Evolutionary conservation across 2,888 invertebrate genomes (phyloP).

Genomic region (Amiota minor): DNA sequence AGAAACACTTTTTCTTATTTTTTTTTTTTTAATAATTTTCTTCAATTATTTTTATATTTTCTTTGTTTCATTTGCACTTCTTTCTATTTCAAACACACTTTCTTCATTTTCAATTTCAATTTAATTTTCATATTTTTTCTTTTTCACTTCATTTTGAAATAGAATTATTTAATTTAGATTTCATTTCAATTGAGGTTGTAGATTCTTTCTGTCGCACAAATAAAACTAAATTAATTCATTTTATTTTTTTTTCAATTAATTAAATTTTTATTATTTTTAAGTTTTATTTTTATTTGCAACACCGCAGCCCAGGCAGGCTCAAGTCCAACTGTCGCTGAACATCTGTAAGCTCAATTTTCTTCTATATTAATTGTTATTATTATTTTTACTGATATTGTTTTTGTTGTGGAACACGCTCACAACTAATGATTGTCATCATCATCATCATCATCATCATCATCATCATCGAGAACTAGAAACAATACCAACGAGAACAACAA

Average conservation of each 20-base stretch:
- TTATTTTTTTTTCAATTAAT: no score
- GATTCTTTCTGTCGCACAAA: not conserved
- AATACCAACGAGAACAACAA: no score
- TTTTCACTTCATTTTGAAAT: not conserved
- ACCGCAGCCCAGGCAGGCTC: not conserved
- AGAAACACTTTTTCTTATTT: not conserved
- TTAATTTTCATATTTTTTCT: not conserved
- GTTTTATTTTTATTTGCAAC: not conserved
- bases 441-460: no score
- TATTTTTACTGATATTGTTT: no score
- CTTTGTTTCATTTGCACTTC: conserved; percentile 2
- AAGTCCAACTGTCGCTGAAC: not conserved
- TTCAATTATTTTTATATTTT: conserved; percentile 1
- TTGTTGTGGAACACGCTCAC: conserved; percentile 23
- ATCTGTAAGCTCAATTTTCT: not conserved
- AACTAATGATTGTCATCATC: conserved; percentile 26
- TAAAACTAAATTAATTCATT: conserved; percentile 3
- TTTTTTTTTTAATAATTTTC: not conserved
- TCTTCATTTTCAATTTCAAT: not conserved
- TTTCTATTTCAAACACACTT: not conserved
- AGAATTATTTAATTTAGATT: conserved; percentile 9
- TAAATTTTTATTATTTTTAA: conserved; percentile 1
- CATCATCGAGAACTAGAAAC: no score
- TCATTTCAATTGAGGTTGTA: not conserved
- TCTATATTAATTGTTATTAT: no score